Percentiles rank a stretch among this genome's conserved stretches.
These are phyloP conservation scores for Aphaenogaster ashmeadi DNA, from an alignment of 1,140 invertebrate species.

Conservation along the genomic window DNA sequence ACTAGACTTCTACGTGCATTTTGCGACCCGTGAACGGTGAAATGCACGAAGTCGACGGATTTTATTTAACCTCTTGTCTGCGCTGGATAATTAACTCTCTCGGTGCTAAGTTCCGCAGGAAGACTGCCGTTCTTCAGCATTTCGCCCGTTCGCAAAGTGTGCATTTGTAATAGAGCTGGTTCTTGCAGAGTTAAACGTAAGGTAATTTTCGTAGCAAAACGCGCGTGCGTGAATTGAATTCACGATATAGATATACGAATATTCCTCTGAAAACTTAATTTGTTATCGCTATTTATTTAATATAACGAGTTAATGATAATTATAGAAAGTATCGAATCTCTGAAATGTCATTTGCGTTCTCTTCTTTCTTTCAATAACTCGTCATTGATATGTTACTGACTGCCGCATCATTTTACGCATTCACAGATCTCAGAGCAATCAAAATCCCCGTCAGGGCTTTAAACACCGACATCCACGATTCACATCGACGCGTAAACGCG, in stretches of 20 bases:
- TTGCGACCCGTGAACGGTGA: conserved; percentile 1
- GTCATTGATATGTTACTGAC: conserved; percentile 21
- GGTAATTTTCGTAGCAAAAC: conserved; percentile 24
- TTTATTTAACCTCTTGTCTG: conserved; percentile 1
- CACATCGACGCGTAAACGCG: background rate
- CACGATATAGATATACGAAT: conserved; percentile 21
- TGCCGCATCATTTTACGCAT: conserved; percentile 37
- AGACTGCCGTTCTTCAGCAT: conserved; percentile 32
- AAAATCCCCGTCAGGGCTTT: conserved; percentile 12
- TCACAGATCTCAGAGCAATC: conserved; percentile 31
- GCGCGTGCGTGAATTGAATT: conserved; percentile 24
- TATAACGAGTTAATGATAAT: conserved; percentile 49
- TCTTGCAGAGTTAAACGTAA: conserved; percentile 38
- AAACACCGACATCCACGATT: conserved; percentile 18
- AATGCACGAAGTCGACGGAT: background rate
- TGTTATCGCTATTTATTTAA: conserved; percentile 56
- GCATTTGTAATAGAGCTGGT: conserved; percentile 23
- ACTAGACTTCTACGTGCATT: conserved; percentile 1
- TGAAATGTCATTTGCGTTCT: conserved; percentile 31
- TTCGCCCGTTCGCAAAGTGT: conserved; percentile 39
- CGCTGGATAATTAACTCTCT: conserved; percentile 26
- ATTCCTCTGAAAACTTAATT: conserved; percentile 25
- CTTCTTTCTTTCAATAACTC: conserved; percentile 24
- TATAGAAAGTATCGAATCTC: conserved; percentile 19
- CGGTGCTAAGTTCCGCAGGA: conserved; percentile 22